These are phyloP conservation scores for Ameiurus melas DNA, from an alignment of 2,113 vertebrate genomes.

Conservation along the genomic window DNA sequence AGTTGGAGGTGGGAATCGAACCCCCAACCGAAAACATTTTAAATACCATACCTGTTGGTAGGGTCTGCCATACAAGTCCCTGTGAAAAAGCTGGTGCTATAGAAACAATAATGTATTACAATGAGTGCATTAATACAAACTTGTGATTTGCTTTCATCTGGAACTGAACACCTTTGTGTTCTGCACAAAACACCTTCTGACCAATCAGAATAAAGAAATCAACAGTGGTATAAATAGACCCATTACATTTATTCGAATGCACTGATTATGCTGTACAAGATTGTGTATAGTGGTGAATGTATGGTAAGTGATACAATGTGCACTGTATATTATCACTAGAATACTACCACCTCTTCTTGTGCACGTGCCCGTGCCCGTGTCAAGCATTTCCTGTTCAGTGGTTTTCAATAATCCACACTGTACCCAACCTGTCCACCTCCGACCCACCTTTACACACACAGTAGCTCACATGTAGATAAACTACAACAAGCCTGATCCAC, in stretches of 20 bases:
- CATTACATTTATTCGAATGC: background rate
- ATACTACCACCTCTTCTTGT: background rate
- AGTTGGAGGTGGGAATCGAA: too few species aligned
- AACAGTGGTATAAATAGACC: background rate
- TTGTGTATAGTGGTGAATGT: background rate
- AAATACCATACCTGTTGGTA: too few species aligned
- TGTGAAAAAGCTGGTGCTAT: background rate
- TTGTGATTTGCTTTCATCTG: background rate
- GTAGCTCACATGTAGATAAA: background rate
- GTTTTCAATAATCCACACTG: background rate
- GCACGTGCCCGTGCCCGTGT: background rate
- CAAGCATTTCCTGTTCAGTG: background rate
- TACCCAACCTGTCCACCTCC: too few species aligned
- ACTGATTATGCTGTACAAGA: background rate
- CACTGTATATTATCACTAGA: background rate
- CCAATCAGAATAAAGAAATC: background rate
- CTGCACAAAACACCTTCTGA: background rate
- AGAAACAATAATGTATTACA: background rate
- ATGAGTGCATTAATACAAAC: background rate
- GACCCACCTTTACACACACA: constrained; percentile 3
- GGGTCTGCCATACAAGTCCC: background rate
- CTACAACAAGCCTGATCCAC: background rate
- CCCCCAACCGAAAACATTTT: too few species aligned
- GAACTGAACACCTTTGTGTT: too few species aligned
- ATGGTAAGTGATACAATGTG: background rate